These are phyloP conservation scores for Spatulosminthurus flaviceps DNA, from an alignment of 2,888 invertebrate species.

Conservation along the genomic window DNA sequence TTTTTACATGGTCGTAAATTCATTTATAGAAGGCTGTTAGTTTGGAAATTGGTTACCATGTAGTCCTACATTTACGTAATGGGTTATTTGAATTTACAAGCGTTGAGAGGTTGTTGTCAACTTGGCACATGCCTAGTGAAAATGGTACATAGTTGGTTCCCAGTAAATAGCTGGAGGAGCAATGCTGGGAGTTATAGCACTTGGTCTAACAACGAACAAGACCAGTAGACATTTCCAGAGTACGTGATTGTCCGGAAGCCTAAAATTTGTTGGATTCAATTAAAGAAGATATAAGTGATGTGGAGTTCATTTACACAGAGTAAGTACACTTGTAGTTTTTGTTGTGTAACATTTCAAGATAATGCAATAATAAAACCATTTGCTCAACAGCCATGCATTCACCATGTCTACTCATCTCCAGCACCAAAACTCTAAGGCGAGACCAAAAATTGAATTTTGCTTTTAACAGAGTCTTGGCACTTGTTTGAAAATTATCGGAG, in stretches of 20 bases:
- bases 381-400: neutral
- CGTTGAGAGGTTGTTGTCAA: no score
- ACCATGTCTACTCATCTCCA: neutral
- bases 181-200: no score
- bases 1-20: no score
- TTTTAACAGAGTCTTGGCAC: neutral
- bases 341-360: neutral
- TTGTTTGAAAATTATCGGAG: conserved; percentile 10
- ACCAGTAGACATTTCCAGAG: neutral
- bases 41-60: no score
- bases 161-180: no score
- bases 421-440: neutral
- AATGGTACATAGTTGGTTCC: no score
- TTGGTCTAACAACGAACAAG: no score
- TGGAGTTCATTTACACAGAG: conserved; percentile 9
- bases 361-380: conserved; percentile 18
- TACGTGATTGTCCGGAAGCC: neutral
- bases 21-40: no score
- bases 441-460: conserved; percentile 18
- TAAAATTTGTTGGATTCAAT: conserved; percentile 12
- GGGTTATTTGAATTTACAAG: no score
- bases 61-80: no score
- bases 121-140: no score
- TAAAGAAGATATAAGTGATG: neutral
- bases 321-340: neutral